phyloP scores from a whole-genome alignment of 2,797 vertebrate species.

The Crypturellus tataupa region DNA sequence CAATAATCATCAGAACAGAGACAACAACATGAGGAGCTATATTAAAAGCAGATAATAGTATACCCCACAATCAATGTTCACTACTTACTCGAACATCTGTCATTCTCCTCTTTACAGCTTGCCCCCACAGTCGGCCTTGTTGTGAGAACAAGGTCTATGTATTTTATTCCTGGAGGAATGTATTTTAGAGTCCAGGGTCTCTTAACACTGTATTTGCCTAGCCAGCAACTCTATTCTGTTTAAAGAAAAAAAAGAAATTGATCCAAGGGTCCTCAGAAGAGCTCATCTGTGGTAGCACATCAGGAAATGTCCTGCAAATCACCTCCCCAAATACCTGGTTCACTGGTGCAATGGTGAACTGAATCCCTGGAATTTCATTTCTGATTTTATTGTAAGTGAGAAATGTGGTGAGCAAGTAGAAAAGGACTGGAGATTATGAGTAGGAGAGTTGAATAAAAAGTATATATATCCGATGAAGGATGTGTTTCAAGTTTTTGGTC shows the following conservation, averaged over 20 bases:
- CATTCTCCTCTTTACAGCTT: neutral
- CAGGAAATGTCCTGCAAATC: conserved; percentile 13
- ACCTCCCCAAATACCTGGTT: neutral
- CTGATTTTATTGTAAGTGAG: neutral
- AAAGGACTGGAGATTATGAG: neutral
- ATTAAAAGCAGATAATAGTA: neutral
- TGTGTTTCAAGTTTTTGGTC: neutral
- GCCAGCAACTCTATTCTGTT: neutral
- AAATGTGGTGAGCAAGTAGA: neutral
- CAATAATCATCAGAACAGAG: neutral
- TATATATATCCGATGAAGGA: neutral
- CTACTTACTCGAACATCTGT: conserved; percentile 33
- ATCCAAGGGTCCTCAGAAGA: conserved; percentile 8
- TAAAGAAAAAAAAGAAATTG: conserved; percentile 49
- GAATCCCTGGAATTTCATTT: neutral
- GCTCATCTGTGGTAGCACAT: neutral
- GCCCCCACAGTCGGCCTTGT: neutral
- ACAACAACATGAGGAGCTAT: neutral
- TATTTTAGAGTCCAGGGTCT: conserved; percentile 63
- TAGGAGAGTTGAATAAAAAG: neutral
- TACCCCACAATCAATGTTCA: neutral
- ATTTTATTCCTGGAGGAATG: conserved; percentile 53
- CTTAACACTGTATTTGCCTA: conserved; percentile 24
- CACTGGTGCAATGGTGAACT: neutral
- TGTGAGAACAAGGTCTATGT: conserved; percentile 41